These are phyloP conservation scores for Nesidiocoris tenuis DNA, from an alignment of 2,888 invertebrate species.

Conservation along the genomic window DNA sequence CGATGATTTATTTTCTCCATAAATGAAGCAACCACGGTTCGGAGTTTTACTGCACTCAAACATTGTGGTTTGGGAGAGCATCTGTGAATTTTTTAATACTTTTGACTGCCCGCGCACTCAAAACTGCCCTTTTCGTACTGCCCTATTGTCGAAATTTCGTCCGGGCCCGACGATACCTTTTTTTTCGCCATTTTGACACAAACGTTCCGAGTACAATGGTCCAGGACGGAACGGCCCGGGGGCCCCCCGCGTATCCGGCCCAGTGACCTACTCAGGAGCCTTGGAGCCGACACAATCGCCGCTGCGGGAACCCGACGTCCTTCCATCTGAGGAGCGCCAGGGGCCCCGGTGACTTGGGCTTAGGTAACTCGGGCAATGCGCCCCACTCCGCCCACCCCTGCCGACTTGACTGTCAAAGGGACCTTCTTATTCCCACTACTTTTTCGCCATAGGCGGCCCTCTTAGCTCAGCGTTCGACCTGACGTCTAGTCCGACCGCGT, in stretches of 20 bases:
- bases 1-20: too few species aligned
- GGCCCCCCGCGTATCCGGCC: slow-evolving; percentile 22
- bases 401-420: background rate
- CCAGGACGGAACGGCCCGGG: too few species aligned
- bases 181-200: too few species aligned
- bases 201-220: too few species aligned
- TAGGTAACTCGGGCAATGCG: slow-evolving; percentile 20
- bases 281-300: slow-evolving; percentile 15
- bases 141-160: too few species aligned
- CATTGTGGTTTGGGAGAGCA: too few species aligned
- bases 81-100: too few species aligned
- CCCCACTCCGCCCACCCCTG: background rate
- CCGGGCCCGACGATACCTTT: too few species aligned
- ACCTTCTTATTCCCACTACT: background rate
- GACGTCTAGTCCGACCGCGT: background rate
- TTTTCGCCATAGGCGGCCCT: background rate
- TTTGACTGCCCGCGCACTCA: too few species aligned
- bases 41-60: too few species aligned
- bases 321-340: slow-evolving; percentile 16
- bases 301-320: slow-evolving; percentile 13
- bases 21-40: too few species aligned
- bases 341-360: slow-evolving; percentile 1
- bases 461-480: background rate
- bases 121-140: too few species aligned
- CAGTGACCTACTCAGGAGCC: slow-evolving; percentile 31